Evolutionary conservation across 2,797 vertebrate genomes (phyloP).

Genomic region (Leptatherina wallacei): DNA sequence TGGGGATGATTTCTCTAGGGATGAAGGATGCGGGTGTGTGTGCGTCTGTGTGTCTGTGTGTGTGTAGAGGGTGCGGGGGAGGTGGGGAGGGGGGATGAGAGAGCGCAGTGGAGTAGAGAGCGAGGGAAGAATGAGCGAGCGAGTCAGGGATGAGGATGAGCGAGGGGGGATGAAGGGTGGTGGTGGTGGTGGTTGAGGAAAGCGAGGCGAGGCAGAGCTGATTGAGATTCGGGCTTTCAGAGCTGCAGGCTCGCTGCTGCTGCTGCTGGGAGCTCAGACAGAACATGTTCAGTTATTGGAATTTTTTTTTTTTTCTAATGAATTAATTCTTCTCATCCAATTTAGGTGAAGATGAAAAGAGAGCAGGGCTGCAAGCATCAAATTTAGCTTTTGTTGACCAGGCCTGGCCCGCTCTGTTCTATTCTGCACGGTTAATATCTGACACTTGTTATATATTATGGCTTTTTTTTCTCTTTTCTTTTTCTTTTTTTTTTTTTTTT

Average conservation of each 20-base stretch:
- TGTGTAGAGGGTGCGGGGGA: slow-evolving; percentile 25
- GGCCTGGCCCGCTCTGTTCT: slow-evolving; percentile 51
- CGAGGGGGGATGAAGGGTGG: slow-evolving; percentile 1
- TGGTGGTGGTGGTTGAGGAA: slow-evolving; percentile 39
- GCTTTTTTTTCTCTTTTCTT: too few relatives aligned
- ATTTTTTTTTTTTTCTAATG: slow-evolving; percentile 75
- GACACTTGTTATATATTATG: slow-evolving; percentile 62
- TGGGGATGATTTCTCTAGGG: slow-evolving; percentile 82
- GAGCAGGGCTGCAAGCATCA: slow-evolving; percentile 67
- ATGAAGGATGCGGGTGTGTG: slow-evolving; percentile 69
- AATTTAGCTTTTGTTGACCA: slow-evolving; percentile 76
- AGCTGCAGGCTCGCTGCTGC: slow-evolving; percentile 77
- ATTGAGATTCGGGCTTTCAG: slow-evolving; percentile 82
- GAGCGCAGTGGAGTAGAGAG: slow-evolving; percentile 43
- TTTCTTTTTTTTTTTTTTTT: slow-evolving; percentile 9
- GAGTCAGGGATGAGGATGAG: slow-evolving; percentile 16
- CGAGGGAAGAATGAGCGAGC: slow-evolving; percentile 2
- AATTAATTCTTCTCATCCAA: slow-evolving; percentile 83
- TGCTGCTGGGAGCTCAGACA: slow-evolving; percentile 72
- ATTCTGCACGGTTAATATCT: slow-evolving; percentile 62
- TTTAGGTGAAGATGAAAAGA: slow-evolving; percentile 80
- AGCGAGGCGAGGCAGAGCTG: slow-evolving; percentile 78
- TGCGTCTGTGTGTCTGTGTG: slow-evolving; percentile 27
- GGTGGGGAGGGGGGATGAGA: slow-evolving; percentile 6
- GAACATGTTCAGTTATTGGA: slow-evolving; percentile 77